These are phyloP conservation scores for Pipa parva DNA, from an alignment of 2,113 vertebrate genomes.

Conservation along the genomic window DNA sequence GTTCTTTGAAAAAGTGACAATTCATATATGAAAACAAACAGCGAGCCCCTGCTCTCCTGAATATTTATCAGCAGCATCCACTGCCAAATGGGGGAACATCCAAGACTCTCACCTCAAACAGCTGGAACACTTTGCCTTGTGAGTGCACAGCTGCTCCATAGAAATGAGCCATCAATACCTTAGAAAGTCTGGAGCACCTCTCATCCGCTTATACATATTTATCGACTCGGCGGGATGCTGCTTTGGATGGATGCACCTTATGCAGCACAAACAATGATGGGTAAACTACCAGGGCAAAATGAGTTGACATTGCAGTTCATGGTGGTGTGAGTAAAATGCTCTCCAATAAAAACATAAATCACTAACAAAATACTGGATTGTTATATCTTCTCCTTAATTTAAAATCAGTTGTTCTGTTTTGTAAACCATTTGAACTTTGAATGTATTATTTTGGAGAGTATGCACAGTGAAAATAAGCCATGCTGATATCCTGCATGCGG, in stretches of 20 bases:
- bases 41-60: slow-evolving; percentile 20
- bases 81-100: slow-evolving; percentile 36
- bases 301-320: background rate
- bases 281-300: slow-evolving; percentile 27
- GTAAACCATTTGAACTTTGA: too few species aligned
- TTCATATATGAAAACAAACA: slow-evolving; percentile 40
- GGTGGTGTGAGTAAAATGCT: background rate
- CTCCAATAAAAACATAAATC: too few species aligned
- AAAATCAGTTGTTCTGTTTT: too few species aligned
- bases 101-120: slow-evolving; percentile 39
- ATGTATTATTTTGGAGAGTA: too few species aligned
- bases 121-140: slow-evolving; percentile 40
- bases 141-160: slow-evolving; percentile 37
- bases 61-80: slow-evolving; percentile 34
- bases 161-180: slow-evolving; percentile 40
- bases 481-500: too few species aligned
- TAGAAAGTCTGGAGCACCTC: slow-evolving; percentile 22
- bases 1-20: slow-evolving; percentile 35
- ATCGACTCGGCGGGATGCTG: slow-evolving; percentile 27
- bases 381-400: too few species aligned
- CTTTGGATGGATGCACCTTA: slow-evolving; percentile 30
- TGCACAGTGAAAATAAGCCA: too few species aligned
- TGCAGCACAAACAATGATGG: slow-evolving; percentile 27
- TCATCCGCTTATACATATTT: slow-evolving; percentile 41
- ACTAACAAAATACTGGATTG: too few species aligned